Conservation (phyloP, 2,113 vertebrate species). For the Erpornis zantholeuca region DNA sequence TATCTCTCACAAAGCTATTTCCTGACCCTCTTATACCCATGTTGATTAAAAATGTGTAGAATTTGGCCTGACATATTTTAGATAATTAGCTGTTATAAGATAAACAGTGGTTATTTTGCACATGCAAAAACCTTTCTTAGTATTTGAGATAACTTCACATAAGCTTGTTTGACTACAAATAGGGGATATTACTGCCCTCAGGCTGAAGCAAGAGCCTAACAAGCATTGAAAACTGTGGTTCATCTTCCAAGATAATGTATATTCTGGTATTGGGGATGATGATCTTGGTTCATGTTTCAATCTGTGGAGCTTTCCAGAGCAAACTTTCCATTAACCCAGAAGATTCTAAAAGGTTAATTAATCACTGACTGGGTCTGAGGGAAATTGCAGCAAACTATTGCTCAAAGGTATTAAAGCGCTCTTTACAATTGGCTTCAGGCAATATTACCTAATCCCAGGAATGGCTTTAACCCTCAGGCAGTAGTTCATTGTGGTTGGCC, state of each 20-base stretch:
- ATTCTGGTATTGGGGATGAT: background rate
- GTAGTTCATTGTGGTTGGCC: slow-evolving; percentile 26
- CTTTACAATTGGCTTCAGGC: background rate
- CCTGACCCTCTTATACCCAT: background rate
- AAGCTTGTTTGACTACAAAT: background rate
- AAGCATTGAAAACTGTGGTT: background rate
- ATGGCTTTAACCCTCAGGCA: slow-evolving; percentile 29
- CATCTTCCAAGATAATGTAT: background rate
- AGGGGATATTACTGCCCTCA: background rate
- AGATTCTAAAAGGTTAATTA: slow-evolving; percentile 59
- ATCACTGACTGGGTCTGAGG: slow-evolving; percentile 26
- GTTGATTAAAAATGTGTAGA: background rate
- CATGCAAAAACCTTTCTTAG: background rate
- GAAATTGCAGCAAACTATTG: slow-evolving; percentile 39
- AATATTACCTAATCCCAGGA: slow-evolving; percentile 29
- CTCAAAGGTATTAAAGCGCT: slow-evolving; percentile 4
- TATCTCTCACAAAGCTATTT: background rate
- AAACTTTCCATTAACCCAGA: slow-evolving; percentile 45
- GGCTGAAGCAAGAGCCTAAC: background rate
- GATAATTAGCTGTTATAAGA: background rate
- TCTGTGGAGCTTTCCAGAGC: background rate
- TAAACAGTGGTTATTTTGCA: background rate
- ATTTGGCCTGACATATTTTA: background rate
- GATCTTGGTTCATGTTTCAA: slow-evolving; percentile 17
- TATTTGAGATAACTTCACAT: background rate